Evolutionary conservation across 53 echinoderm and acorn worm genomes (phyloP).

Genomic region (Apostichopus leukothele): DNA sequence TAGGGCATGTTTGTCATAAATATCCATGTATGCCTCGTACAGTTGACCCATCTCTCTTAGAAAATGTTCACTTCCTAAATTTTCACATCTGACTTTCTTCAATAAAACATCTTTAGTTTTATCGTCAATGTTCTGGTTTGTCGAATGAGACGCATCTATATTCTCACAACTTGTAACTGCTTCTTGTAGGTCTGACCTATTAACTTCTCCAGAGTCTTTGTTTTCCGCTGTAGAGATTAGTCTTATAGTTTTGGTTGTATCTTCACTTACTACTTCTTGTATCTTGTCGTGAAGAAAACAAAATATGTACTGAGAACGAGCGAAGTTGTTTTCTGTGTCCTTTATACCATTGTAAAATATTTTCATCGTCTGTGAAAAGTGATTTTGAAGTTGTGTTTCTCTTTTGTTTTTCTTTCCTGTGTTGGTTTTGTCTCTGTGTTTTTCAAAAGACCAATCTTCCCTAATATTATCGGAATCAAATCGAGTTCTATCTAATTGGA

Average conservation of each 20-base stretch:
- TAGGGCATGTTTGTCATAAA: neutral
- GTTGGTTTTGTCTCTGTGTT: too few species aligned
- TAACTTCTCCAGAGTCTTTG: neutral
- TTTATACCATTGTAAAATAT: too few species aligned
- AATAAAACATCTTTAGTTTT: neutral
- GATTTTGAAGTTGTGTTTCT: too few species aligned
- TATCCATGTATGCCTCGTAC: neutral
- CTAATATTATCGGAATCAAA: too few species aligned
- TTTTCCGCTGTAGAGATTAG: neutral
- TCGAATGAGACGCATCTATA: neutral
- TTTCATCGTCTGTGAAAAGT: too few species aligned
- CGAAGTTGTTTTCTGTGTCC: too few species aligned
- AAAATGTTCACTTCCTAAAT: neutral
- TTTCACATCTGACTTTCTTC: neutral
- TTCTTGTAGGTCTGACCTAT: neutral
- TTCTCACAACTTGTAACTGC: neutral
- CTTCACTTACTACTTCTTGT: neutral
- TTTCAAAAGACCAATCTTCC: too few species aligned
- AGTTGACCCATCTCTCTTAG: constrained; percentile 2
- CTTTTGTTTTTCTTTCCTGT: too few species aligned
- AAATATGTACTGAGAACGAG: too few species aligned
- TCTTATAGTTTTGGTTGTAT: neutral
- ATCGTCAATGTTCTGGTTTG: neutral
- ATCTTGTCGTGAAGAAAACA: neutral
- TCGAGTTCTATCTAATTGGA: too few species aligned